Base-by-base conservation (phyloP, 2,113 vertebrate species). In the Thalassoma bifasciatum region DNA sequence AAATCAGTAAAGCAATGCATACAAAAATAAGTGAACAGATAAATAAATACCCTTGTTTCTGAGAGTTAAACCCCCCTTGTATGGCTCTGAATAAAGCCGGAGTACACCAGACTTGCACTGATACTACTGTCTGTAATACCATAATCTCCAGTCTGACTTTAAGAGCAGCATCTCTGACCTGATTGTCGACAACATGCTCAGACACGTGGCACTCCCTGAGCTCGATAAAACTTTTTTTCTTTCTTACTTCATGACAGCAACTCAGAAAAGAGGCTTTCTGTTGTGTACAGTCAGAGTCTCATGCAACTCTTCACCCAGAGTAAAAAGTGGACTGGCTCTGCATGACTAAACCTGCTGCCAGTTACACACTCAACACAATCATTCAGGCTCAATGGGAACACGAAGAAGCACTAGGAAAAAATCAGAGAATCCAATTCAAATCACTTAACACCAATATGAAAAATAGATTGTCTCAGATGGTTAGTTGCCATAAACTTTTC, bases 141-240 rank as follows among this genome's bases (percentile, higher is more conserved):
- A 50, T 66, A 73, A 83, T 80, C 83, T 80, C 75, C 63, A 38
- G 67, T 47, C 46, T 66, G 53, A 59, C 47, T 66, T 58, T 11
- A 40, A 59, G 19, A 66, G 58, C 54, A 50, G 52, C 12, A 13
- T 58, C 63, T 68, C 38, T 34, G 69, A 72, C 56, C 65, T 60
- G 65, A 70, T 37, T 3, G 14, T 37, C 6, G 10, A 46, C 70
- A 72, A 50, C 81, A 30, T 30, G 81, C 50, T 49, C 5, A 1
- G 54, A 74, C 85, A 67, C 23, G 63, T 54, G 61, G 46, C 5
- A 2, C 44, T 52, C 44, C 19, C 34, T 0, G 2, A 57, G 49
- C 36, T 56, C 9, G 46, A 62, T 67, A 23, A 16, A 46, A 13
- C 11, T 44, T 34, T 23, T 56, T 30, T 56, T 54, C 49, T 17